Evolutionary conservation across 2,113 vertebrate species (phyloP), one percentile per base, ranked within the genome.

Genomic region (Pseudolaguvia tuberculata): DNA sequence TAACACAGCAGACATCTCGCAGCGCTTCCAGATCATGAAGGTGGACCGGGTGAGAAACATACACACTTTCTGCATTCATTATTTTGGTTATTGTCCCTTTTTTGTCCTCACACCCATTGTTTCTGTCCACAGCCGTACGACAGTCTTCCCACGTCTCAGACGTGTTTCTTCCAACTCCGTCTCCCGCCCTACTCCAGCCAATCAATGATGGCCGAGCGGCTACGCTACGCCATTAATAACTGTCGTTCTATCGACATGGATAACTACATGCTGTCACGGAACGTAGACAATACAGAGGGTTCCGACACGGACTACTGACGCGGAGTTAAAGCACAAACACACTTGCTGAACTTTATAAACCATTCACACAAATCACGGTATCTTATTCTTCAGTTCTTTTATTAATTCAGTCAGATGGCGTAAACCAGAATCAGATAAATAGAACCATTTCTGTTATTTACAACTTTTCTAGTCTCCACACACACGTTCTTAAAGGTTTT

Each of bases 301-400:
- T 92, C 90, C 4, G 91, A 89, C 82, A 85, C 85, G 0, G 91
- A 93, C 86, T 90, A 90, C 87, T 90, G 82, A 67, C 63, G 10
- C 87, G n/a, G 0, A 5, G n/a, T 25, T 2, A 17, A 39, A 6
- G 57, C 50, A 77, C 74, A 66, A 56, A 66, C 39, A 74, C 48
- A 23, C 18, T 42, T 1, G 25, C 59, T 20, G 56, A 21, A 58
- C 58, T 70, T 80, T 80, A 76, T 76, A 76, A 72, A 48, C 53
- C 17, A 20, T 42, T 3, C 21, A 18, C 65, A 50, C 23, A 67
- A 45, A 27, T 11, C 39, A 8, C 9, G 13, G 0, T 6, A 17
- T 91, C 91, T 91, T 92, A 89, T 89, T 93, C 93, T 94, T 91
- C 84, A 76, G 90, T 86, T 87, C 90, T 93, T 92, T 94, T 79